Percentiles rank a stretch among this genome's conserved stretches.
Evolutionary conservation across 2,888 invertebrate species (phyloP).

Genomic region (Nomada fabriciana): DNA sequence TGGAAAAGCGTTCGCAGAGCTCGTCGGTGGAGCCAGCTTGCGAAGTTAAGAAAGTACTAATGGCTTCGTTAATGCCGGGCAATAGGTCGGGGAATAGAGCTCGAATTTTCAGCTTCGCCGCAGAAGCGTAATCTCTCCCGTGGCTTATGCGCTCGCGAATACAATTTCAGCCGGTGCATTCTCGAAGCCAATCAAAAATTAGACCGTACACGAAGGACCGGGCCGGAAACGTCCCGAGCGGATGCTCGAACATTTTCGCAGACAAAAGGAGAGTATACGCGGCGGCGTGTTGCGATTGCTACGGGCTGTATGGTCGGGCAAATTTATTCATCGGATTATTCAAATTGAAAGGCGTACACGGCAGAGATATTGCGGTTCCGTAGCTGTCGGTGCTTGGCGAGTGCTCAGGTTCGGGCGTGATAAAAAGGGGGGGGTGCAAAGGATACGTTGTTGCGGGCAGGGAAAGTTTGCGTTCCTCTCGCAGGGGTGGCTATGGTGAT

Average conservation of each 20-base stretch:
- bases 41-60: conserved; percentile 66
- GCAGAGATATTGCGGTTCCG: conserved; percentile 53
- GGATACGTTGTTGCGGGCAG: background rate
- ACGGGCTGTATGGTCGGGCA: conserved; percentile 28
- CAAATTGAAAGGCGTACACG: conserved; percentile 58
- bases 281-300: conserved; percentile 26
- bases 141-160: conserved; percentile 12
- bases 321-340: conserved; percentile 62
- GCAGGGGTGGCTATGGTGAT: conserved; percentile 17
- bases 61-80: conserved; percentile 59
- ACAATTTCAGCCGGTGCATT: conserved; percentile 26
- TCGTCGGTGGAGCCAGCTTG: background rate
- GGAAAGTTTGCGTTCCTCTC: conserved; percentile 6
- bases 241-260: background rate
- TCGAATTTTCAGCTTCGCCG: conserved; percentile 44
- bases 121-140: conserved; percentile 47
- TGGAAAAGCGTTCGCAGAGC: background rate
- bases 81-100: conserved; percentile 57
- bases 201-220: background rate
- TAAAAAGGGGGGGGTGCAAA: conserved; percentile 10
- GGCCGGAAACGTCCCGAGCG: background rate
- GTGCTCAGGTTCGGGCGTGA: conserved; percentile 19
- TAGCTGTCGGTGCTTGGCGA: conserved; percentile 38
- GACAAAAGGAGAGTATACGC: conserved; percentile 14
- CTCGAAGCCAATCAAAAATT: conserved; percentile 64